Evolutionary conservation across 2,797 vertebrate genomes (phyloP).

Genomic region (Channallabes apus): DNA sequence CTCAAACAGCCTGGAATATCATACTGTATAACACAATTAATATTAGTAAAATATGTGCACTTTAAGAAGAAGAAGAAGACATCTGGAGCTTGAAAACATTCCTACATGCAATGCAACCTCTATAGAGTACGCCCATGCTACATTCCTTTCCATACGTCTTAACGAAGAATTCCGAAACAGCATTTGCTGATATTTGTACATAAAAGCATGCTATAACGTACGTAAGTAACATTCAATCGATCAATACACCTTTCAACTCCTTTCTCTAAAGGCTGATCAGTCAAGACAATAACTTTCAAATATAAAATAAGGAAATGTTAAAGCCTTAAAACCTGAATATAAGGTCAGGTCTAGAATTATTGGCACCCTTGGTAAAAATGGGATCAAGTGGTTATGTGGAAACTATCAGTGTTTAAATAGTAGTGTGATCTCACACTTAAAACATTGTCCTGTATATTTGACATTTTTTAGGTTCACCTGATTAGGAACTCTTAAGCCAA

Average conservation of each 20-base stretch:
- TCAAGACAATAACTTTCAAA: constrained; percentile 1
- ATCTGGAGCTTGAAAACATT: constrained; percentile 55
- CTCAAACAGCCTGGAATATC: constrained; percentile 48
- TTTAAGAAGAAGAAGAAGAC: constrained; percentile 45
- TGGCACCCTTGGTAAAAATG: constrained; percentile 1
- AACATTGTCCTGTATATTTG: too few relatives aligned
- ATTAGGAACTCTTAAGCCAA: too few relatives aligned
- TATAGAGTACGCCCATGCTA: constrained; percentile 41
- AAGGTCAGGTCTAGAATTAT: constrained; percentile 3
- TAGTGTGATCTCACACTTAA: neutral
- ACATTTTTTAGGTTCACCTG: too few relatives aligned
- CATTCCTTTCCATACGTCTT: constrained; percentile 46
- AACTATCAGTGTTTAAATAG: neutral
- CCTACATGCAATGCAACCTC: constrained; percentile 57
- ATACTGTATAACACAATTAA: constrained; percentile 48
- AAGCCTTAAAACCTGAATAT: constrained; percentile 22
- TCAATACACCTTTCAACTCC: constrained; percentile 18
- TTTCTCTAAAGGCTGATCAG: neutral
- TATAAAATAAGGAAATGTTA: constrained; percentile 20
- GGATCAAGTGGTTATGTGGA: neutral
- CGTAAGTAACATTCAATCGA: constrained; percentile 37
- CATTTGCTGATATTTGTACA: constrained; percentile 53
- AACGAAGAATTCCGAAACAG: constrained; percentile 18
- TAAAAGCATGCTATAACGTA: constrained; percentile 58
- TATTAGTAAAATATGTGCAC: constrained; percentile 54